phyloP scores from a whole-genome alignment of 1,140 invertebrate species.

The Trialeurodes vaporariorum region DNA sequence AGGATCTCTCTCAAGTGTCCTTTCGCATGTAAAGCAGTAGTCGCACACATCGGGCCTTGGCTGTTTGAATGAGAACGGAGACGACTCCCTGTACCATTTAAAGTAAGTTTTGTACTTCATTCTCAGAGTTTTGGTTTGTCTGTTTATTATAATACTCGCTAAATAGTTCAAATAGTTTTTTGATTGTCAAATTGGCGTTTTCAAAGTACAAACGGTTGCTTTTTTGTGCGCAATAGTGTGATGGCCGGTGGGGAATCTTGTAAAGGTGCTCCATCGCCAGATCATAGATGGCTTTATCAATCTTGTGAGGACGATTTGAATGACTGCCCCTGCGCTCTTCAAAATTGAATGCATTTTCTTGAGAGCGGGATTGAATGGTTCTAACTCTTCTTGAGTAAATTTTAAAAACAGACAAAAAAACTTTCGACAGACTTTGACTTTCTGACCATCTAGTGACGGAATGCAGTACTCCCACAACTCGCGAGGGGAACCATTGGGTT shows the following conservation, averaged over 20 bases:
- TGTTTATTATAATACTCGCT: background rate
- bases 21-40: background rate
- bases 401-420: no score
- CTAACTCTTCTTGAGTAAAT: no score
- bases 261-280: background rate
- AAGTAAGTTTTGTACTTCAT: background rate
- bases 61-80: background rate
- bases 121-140: background rate
- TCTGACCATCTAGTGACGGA: no score
- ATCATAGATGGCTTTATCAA: conserved; percentile 3
- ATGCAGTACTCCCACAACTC: no score
- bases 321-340: background rate
- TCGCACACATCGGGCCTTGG: background rate
- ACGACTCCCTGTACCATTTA: background rate
- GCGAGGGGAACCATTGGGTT: no score
- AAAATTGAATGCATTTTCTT: no score
- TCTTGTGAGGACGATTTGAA: background rate
- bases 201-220: background rate
- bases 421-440: no score
- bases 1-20: background rate
- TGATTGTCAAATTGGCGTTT: background rate
- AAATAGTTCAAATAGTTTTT: background rate
- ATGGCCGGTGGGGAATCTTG: background rate
- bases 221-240: background rate
- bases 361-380: no score